Conservation (phyloP, 2,797 vertebrate genomes). For the Coccyzus lansbergi region DNA sequence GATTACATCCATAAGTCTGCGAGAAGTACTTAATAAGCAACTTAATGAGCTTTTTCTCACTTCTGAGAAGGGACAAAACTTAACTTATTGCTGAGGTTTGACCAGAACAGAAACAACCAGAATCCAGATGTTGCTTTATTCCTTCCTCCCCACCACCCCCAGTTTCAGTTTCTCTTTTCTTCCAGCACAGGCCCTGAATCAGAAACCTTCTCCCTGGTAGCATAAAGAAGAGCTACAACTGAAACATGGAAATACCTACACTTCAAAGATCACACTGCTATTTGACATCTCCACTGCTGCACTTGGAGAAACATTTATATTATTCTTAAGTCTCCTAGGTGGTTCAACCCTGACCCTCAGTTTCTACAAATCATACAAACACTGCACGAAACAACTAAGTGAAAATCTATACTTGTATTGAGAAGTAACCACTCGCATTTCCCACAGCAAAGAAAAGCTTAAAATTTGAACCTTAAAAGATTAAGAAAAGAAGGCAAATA, state of each 20-base stretch:
- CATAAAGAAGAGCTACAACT: background rate
- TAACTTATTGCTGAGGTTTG: background rate
- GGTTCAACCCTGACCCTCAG: background rate
- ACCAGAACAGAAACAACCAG: background rate
- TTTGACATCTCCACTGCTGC: background rate
- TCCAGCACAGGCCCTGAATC: background rate
- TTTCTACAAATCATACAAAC: background rate
- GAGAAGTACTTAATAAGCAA: background rate
- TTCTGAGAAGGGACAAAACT: background rate
- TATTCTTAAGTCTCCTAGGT: background rate
- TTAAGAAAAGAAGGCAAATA: background rate
- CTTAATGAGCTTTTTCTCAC: background rate
- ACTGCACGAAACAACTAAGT: background rate
- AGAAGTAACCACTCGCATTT: background rate
- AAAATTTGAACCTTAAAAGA: background rate
- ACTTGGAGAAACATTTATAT: background rate
- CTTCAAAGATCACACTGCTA: background rate
- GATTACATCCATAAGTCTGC: rapidly evolving
- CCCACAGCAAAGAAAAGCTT: background rate
- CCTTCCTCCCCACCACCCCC: background rate
- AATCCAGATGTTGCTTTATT: background rate
- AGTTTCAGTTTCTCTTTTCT: background rate
- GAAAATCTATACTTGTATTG: background rate
- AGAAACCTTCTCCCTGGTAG: background rate
- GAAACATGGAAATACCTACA: background rate